Percentiles rank a stretch among this genome's conserved stretches.
Conservation (phyloP, 2,888 invertebrate genomes). For the Mantis religiosa region DNA sequence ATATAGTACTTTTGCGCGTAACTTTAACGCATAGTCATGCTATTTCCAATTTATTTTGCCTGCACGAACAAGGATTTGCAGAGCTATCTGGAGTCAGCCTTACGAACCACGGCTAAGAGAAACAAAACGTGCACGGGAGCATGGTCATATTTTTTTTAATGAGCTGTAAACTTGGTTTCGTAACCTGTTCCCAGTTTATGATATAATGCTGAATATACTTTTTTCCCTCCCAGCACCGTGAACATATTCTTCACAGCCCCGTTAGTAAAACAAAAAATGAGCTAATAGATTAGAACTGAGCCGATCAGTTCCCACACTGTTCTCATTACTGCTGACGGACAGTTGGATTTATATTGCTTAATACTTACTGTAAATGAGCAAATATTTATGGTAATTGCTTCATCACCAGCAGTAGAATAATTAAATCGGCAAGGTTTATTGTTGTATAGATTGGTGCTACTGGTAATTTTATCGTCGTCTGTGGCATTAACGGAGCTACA, state of each 20-base stretch:
- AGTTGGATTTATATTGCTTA: neutral
- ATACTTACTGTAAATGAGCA: neutral
- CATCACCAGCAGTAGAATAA: neutral
- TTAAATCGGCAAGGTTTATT: neutral
- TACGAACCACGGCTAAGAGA: neutral
- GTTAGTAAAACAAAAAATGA: neutral
- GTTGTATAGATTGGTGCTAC: neutral
- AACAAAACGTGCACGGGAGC: neutral
- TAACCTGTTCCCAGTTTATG: neutral
- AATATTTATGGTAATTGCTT: neutral
- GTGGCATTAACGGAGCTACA: neutral
- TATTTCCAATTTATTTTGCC: too few relatives aligned
- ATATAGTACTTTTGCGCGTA: too few relatives aligned
- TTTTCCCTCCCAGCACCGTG: neutral
- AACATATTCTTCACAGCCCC: neutral
- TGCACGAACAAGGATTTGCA: too few relatives aligned
- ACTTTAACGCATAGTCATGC: too few relatives aligned
- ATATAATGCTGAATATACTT: neutral
- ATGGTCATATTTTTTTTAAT: neutral
- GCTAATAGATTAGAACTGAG: neutral
- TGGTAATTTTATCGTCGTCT: neutral
- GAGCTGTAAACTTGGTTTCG: neutral
- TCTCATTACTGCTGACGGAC: neutral
- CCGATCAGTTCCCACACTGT: neutral
- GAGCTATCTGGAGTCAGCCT: too few relatives aligned